Percentiles rank a stretch among this genome's conserved stretches.
These are phyloP conservation scores for Clarias batrachus DNA, from an alignment of 2,113 vertebrate genomes.

Conservation along the genomic window DNA sequence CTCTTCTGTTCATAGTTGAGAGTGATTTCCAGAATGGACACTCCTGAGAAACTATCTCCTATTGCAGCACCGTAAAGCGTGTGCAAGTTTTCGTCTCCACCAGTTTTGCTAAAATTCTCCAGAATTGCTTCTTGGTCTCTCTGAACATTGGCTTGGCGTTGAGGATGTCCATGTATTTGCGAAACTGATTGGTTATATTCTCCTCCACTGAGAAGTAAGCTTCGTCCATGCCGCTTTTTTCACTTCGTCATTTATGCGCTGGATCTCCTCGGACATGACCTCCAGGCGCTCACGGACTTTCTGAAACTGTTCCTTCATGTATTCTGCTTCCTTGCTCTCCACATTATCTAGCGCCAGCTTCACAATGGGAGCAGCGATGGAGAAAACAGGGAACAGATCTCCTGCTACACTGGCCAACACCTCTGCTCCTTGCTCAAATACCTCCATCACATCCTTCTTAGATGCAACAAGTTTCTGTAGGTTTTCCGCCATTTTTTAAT, in stretches of 20 bases:
- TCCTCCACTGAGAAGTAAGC: slow-evolving; percentile 74
- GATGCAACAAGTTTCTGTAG: slow-evolving; percentile 70
- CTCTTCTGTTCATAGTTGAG: slow-evolving; percentile 76
- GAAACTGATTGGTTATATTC: slow-evolving; percentile 77
- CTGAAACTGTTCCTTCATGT: slow-evolving; percentile 77
- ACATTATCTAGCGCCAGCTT: slow-evolving; percentile 73
- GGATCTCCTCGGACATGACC: slow-evolving; percentile 68
- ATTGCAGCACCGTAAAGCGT: slow-evolving; percentile 70
- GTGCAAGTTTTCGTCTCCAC: slow-evolving; percentile 73
- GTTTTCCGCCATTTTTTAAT: slow-evolving; percentile 62
- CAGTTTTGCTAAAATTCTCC: slow-evolving; percentile 69
- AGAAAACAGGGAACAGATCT: slow-evolving; percentile 74
- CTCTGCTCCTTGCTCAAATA: slow-evolving; percentile 73
- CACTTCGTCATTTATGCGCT: slow-evolving; percentile 72
- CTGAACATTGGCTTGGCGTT: slow-evolving; percentile 73
- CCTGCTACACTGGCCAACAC: slow-evolving; percentile 72
- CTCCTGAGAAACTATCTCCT: slow-evolving; percentile 68
- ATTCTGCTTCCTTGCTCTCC: slow-evolving; percentile 72
- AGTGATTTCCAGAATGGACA: slow-evolving; percentile 72
- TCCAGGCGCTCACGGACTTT: slow-evolving; percentile 74
- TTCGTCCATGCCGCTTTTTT: slow-evolving; percentile 66
- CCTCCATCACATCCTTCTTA: slow-evolving; percentile 74
- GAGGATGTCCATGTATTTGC: slow-evolving; percentile 80
- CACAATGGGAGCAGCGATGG: slow-evolving; percentile 74
- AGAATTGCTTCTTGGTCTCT: slow-evolving; percentile 75